Evolutionary conservation across 2,888 invertebrate genomes (phyloP), one percentile per base, ranked within the genome.

Genomic region (Acheta domesticus): DNA sequence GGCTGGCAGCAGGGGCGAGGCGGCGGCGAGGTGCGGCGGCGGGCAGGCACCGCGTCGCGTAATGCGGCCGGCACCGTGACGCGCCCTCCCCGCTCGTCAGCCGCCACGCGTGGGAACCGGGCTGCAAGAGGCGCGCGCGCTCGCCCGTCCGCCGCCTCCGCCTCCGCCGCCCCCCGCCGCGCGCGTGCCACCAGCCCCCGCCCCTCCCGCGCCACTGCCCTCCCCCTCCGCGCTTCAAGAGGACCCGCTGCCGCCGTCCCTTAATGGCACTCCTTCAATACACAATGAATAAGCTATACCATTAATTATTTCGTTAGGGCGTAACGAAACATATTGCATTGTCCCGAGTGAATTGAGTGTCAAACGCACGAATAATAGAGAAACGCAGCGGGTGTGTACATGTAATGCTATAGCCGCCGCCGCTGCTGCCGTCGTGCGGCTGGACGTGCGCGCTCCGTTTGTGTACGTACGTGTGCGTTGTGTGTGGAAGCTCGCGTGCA

Each of bases 291-390:
- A 76, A 36, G 76, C 76, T 48, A 76, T 48, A 76, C 76, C 76
- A 76, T 76, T 76, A 76, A 76, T 76, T 76, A 76, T 76, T 76
- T 36, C 76, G 76, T 76, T 76, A 76, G 76, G 76, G 76, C 76
- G 76, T 76, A 76, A 48, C 76, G 76, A 36, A 76, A 76, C 76
- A 76, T 76, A 76, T 76, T 76, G 76, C 20, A 76, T 76, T 76
- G 76, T 76, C 36, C 48, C 48, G n/a, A 48, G 48, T 48, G 76
- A 76, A 76, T 76, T 76, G 76, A 76, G 76, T 76, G 76, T 76
- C 76, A 76, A 76, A 76, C 76, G 21, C 76, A n/a, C 21, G 76
- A 48, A 76, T 76, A 76, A 76, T 76, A 48, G 76, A 36, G 36
- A 36, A 21, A 23, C 48, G 19, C n/a, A 21, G 19, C 21, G 76